These are phyloP conservation scores for Phacellophora camtschatica DNA, from an alignment of 30 jellyfish, hydroid and myxozoan species.

Conservation along the genomic window DNA sequence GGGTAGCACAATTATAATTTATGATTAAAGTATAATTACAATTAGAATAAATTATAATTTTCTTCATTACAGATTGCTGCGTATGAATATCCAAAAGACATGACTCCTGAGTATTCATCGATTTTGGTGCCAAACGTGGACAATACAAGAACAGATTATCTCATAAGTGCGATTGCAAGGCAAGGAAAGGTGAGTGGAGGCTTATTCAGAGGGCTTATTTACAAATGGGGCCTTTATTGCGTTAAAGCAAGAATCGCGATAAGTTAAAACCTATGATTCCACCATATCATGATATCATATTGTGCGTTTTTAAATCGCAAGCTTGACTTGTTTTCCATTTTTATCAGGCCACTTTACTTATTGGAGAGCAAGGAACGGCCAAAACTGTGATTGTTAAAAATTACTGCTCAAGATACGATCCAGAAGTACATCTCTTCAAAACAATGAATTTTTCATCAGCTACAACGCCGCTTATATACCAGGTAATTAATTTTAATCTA, in stretches of 20 bases:
- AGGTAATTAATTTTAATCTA: slow-evolving; percentile 19
- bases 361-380: slow-evolving; percentile 95
- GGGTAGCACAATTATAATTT: no score
- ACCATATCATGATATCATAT: no score
- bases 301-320: no score
- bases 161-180: slow-evolving; percentile 65
- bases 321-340: no score
- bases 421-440: slow-evolving; percentile 83
- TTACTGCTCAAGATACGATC: slow-evolving; percentile 61
- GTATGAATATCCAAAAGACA: slow-evolving; percentile 70
- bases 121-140: slow-evolving; percentile 89
- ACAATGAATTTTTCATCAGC: slow-evolving; percentile 92
- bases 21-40: no score
- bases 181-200: slow-evolving; percentile 72
- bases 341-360: slow-evolving; percentile 83
- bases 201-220: no score
- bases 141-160: slow-evolving; percentile 79
- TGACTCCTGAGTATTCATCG: slow-evolving; percentile 79
- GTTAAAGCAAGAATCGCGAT: no score
- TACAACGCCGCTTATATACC: slow-evolving; percentile 70
- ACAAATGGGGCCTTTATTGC: no score
- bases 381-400: slow-evolving; percentile 81
- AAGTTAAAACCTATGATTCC: no score
- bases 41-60: no score
- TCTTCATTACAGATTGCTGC: slow-evolving; percentile 58